Base-by-base conservation (phyloP, 2,113 vertebrate genomes). In the Spermophilus dauricus region DNA sequence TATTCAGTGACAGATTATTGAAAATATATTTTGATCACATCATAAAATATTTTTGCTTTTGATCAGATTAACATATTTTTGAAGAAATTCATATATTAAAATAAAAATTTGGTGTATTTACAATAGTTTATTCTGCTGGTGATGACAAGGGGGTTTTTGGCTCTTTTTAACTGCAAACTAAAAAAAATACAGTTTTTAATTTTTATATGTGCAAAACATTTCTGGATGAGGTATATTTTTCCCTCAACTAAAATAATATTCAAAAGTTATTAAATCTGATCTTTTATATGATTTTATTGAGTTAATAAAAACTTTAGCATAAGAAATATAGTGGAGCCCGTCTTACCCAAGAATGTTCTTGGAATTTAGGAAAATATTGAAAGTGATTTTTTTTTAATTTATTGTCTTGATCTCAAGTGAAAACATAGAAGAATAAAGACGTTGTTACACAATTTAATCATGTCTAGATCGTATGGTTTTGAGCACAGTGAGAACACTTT, bases 51-150 rank as follows among this genome's bases (percentile, higher is more conserved):
- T 82, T 84, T 69, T 69, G 5, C 2, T 73, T 4, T 69, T 84
- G 85, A 48, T 65, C 2, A 45, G 10, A 53, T 85, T 76, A 58
- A 73, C 42, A 70, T n/a, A 84, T 69, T 96, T 92, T 94, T 42
- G 34, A 65, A 12, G 77, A 63, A 84, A 30, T 17, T 72, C 42
- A 73, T 45, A 22, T 32, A 32, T 58, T 77, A 34, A 83, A 73
- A 90, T 42, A 94, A 78, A 34, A 82, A 37, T n/a, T 76, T 17
- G 42, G 26, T 53, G 2, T 28, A 30, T 80, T 92, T 81, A 70
- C 61, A 39, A 73, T 67, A 22, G 14, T 90, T 90, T 3, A 72
- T 63, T 0, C 39, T 82, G 13, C 1, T 61, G 39, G 69, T 56
- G 58, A 6, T 6, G 22, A 26, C 20, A 1, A 14, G 39, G 12